phyloP scores from a whole-genome alignment of 2,113 vertebrate species.

The Nannobrachium achirus region DNA sequence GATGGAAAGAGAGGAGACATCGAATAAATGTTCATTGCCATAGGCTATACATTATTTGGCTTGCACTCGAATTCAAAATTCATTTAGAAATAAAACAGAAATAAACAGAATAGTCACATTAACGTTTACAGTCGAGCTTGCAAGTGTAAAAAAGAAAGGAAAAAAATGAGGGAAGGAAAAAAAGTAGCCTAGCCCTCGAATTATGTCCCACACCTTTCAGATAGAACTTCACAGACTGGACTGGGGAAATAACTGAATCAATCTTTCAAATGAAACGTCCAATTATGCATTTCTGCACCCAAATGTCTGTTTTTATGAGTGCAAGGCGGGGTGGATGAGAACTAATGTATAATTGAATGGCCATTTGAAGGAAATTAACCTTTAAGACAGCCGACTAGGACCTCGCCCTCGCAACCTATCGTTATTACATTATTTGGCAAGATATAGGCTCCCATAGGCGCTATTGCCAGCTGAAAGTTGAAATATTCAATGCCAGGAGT shows the following conservation, averaged over 20 bases:
- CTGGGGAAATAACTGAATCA: constrained; percentile 41
- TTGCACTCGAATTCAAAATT: too few relatives aligned
- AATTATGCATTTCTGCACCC: constrained; percentile 52
- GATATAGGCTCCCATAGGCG: constrained; percentile 34
- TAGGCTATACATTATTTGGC: too few relatives aligned
- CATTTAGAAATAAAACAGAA: too few relatives aligned
- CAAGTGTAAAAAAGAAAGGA: too few relatives aligned
- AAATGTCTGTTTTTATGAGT: constrained; percentile 69
- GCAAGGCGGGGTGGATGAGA: constrained; percentile 12
- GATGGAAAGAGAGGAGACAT: background rate
- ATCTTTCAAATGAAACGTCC: constrained; percentile 53
- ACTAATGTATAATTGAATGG: constrained; percentile 63
- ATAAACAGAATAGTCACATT: too few relatives aligned
- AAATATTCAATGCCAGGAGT: constrained; percentile 41
- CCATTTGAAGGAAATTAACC: constrained; percentile 70
- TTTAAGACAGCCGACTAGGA: constrained; percentile 56
- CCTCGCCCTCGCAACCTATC: constrained; percentile 47
- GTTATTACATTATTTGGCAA: constrained; percentile 66
- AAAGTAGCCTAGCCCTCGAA: background rate
- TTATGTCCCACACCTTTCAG: background rate
- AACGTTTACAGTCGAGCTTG: too few relatives aligned
- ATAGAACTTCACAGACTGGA: constrained; percentile 44
- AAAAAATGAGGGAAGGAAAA: too few relatives aligned
- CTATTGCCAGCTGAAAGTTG: constrained; percentile 35
- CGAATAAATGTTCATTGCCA: background rate